Evolutionary conservation across 1,140 invertebrate genomes (phyloP).

Genomic region (Medauroidea extradentata): DNA sequence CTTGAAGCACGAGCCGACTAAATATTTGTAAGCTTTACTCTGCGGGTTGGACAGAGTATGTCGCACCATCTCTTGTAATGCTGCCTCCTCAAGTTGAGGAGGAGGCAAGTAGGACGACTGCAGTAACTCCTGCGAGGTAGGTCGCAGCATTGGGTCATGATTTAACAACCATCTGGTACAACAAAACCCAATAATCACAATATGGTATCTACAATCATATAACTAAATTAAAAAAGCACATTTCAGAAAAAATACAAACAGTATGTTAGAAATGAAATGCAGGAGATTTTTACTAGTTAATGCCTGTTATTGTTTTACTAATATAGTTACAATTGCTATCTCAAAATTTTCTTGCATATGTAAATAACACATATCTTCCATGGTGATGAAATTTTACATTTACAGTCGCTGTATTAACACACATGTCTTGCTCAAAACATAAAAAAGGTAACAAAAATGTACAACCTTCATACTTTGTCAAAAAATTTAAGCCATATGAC

Average conservation of each 20-base stretch:
- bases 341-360: too few species aligned
- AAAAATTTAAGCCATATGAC: too few species aligned
- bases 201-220: too few species aligned
- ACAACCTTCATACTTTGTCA: too few species aligned
- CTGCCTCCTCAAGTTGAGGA: constrained; percentile 69
- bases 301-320: neutral
- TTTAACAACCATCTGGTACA: constrained; percentile 70
- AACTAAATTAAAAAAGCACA: too few species aligned
- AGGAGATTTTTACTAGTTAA: neutral
- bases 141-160: constrained; percentile 77
- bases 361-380: too few species aligned
- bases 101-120: constrained; percentile 75
- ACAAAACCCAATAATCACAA: too few species aligned
- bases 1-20: constrained; percentile 64
- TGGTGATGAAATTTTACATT: too few species aligned
- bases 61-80: constrained; percentile 69
- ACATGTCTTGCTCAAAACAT: too few species aligned
- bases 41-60: constrained; percentile 74
- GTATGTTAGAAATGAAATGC: constrained; percentile 25
- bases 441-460: too few species aligned
- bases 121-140: constrained; percentile 71
- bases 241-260: too few species aligned
- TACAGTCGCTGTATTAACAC: too few species aligned
- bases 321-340: neutral
- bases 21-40: constrained; percentile 74